These are phyloP conservation scores for Entomyzon cyanotis DNA, from an alignment of 2,113 vertebrate genomes.

Conservation along the genomic window DNA sequence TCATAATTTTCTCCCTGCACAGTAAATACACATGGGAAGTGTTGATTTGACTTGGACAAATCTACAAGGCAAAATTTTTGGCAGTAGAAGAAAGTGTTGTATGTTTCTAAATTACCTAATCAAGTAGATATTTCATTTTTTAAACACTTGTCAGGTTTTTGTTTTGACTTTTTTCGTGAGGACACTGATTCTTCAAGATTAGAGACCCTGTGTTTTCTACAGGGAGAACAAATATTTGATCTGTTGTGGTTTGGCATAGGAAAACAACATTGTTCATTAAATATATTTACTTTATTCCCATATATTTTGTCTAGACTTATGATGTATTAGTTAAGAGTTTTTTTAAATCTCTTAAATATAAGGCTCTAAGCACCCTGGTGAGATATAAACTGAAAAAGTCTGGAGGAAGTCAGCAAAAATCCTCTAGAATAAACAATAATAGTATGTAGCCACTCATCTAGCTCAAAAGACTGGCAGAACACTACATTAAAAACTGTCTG, in stretches of 20 bases:
- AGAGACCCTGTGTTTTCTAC: constrained; percentile 49
- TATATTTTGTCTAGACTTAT: constrained; percentile 65
- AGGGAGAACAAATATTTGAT: constrained; percentile 63
- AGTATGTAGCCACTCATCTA: neutral
- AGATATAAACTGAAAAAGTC: constrained; percentile 59
- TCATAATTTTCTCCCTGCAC: constrained; percentile 48
- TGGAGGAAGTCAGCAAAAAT: constrained; percentile 53
- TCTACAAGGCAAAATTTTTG: constrained; percentile 67
- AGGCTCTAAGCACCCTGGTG: constrained; percentile 34
- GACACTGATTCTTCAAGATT: constrained; percentile 62
- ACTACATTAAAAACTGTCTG: neutral
- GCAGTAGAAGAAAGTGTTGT: constrained; percentile 65
- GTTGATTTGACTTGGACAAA: constrained; percentile 70
- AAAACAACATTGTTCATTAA: constrained; percentile 61
- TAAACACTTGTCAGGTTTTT: constrained; percentile 60
- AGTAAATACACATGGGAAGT: constrained; percentile 61
- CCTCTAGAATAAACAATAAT: constrained; percentile 46
- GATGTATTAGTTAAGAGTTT: constrained; percentile 47
- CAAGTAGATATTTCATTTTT: constrained; percentile 69
- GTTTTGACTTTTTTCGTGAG: constrained; percentile 53
- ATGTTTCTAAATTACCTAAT: constrained; percentile 70
- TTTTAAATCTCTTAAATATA: constrained; percentile 54
- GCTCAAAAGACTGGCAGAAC: neutral
- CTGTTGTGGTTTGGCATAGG: constrained; percentile 54
- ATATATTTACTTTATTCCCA: constrained; percentile 65